Conservation (phyloP, 2,113 vertebrate genomes). For the Piprites chloris region DNA sequence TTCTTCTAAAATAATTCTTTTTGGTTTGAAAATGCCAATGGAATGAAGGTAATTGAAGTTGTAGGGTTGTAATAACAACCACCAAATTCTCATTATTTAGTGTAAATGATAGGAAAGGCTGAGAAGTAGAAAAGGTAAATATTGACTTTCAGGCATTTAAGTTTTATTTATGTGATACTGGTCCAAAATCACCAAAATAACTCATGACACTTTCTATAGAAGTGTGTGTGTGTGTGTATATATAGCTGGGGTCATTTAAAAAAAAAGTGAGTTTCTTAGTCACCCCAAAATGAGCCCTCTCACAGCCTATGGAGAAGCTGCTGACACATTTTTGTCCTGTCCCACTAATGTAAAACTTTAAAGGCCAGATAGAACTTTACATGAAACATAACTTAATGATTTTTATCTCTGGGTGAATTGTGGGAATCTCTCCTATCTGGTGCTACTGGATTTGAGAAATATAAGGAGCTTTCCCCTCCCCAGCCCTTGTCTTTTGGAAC, state of each 20-base stretch:
- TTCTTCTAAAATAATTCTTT: not conserved
- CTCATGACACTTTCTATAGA: not conserved
- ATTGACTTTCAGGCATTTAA: not conserved
- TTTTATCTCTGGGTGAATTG: constrained; percentile 6
- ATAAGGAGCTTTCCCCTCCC: not conserved
- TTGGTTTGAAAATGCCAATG: not conserved
- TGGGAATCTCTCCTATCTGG: constrained; percentile 20
- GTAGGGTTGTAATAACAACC: not conserved
- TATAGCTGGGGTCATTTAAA: not conserved
- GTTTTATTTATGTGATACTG: constrained; percentile 29
- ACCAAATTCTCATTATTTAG: constrained; percentile 1
- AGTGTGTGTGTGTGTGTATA: not conserved
- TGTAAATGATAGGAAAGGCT: not conserved
- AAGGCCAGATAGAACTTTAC: not conserved
- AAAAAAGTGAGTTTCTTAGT: not conserved
- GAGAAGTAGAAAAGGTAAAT: constrained; percentile 12
- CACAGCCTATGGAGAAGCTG: not conserved
- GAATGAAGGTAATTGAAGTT: not conserved
- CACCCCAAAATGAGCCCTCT: not conserved
- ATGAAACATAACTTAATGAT: constrained; percentile 1
- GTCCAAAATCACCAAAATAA: constrained; percentile 38
- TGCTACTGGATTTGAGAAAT: constrained; percentile 3
- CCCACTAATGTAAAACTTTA: not conserved
- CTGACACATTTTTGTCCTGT: not conserved
- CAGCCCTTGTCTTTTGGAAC: not conserved